Conservation (phyloP, 2,797 vertebrate species). For the Lagocephalus sceleratus region DNA sequence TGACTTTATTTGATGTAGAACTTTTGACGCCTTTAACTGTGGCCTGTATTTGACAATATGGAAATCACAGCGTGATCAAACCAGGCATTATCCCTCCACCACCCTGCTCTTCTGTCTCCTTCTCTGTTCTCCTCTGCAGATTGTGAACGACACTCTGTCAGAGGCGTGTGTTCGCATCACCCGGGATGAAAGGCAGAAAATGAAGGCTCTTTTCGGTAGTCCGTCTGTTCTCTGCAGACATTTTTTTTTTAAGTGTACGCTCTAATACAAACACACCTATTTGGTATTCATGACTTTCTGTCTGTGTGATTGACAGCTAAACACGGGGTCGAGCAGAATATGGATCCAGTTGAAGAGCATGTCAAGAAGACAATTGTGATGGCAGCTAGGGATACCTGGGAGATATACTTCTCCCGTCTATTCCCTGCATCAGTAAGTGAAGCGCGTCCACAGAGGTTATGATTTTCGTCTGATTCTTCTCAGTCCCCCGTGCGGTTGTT, state of each 20-base stretch:
- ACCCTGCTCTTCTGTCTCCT: constrained; percentile 3
- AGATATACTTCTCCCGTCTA: constrained; percentile 94
- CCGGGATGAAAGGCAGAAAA: constrained; percentile 85
- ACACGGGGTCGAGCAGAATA: constrained; percentile 82
- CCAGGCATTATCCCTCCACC: constrained; percentile 5
- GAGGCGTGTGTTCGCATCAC: constrained; percentile 91
- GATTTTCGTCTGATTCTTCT: constrained; percentile 6
- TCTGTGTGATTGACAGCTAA: constrained; percentile 74
- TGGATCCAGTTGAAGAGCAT: constrained; percentile 82
- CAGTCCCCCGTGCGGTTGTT: constrained; percentile 22
- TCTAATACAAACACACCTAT: constrained; percentile 24
- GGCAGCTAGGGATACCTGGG: constrained; percentile 85
- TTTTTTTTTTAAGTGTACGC: constrained; percentile 13
- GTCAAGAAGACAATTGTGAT: constrained; percentile 86
- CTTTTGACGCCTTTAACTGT: background rate
- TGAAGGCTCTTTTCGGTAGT: constrained; percentile 92
- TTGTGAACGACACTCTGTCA: constrained; percentile 88
- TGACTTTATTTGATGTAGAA: no score
- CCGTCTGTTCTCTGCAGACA: constrained; percentile 38
- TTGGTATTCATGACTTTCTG: constrained; percentile 39
- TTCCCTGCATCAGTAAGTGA: constrained; percentile 93
- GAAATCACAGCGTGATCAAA: constrained; percentile 20
- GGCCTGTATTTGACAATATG: constrained; percentile 10
- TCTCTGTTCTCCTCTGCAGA: constrained; percentile 68
- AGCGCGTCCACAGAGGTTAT: background rate